Conservation (phyloP, 2,888 invertebrate genomes). For the Drosophila cracens region DNA sequence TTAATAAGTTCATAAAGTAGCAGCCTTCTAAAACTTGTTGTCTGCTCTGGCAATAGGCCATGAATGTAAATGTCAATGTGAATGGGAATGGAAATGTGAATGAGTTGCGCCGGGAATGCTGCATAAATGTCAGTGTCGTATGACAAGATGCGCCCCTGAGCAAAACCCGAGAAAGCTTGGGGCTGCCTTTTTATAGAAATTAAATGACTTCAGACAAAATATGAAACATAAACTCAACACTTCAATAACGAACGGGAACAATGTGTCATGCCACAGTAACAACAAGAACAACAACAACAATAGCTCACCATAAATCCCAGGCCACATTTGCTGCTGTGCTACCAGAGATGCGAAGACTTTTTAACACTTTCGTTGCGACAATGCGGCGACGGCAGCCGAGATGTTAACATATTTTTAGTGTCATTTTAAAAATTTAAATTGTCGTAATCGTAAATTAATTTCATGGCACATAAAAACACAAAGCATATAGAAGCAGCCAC, state of each 20-base stretch:
- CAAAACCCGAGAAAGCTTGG: slow-evolving; percentile 13
- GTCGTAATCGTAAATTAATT: slow-evolving; percentile 84
- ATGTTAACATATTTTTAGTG: slow-evolving; percentile 79
- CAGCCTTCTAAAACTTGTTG: slow-evolving; percentile 25
- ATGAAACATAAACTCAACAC: slow-evolving; percentile 67
- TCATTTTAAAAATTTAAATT: slow-evolving; percentile 82
- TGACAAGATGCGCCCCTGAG: slow-evolving; percentile 39
- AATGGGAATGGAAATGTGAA: slow-evolving; percentile 26
- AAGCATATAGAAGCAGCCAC: slow-evolving; percentile 18
- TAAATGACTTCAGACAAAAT: slow-evolving; percentile 64
- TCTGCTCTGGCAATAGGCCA: slow-evolving; percentile 44
- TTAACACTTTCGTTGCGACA: slow-evolving; percentile 76
- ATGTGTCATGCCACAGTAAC: slow-evolving; percentile 46
- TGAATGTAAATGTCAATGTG: slow-evolving; percentile 30
- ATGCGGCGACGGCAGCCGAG: slow-evolving; percentile 57
- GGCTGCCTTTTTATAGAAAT: slow-evolving; percentile 59
- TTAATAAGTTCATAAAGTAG: slow-evolving; percentile 56
- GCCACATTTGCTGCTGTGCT: slow-evolving; percentile 60
- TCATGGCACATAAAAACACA: slow-evolving; percentile 83
- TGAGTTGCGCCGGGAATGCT: slow-evolving; percentile 35
- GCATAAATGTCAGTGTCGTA: slow-evolving; percentile 64
- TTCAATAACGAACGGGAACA: slow-evolving; percentile 62
- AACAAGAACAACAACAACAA: slow-evolving; percentile 33
- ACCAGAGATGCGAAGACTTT: slow-evolving; percentile 45
- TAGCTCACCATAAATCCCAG: slow-evolving; percentile 60